These are phyloP conservation scores for Phycodurus eques DNA, from an alignment of 2,113 vertebrate species.

Conservation along the genomic window DNA sequence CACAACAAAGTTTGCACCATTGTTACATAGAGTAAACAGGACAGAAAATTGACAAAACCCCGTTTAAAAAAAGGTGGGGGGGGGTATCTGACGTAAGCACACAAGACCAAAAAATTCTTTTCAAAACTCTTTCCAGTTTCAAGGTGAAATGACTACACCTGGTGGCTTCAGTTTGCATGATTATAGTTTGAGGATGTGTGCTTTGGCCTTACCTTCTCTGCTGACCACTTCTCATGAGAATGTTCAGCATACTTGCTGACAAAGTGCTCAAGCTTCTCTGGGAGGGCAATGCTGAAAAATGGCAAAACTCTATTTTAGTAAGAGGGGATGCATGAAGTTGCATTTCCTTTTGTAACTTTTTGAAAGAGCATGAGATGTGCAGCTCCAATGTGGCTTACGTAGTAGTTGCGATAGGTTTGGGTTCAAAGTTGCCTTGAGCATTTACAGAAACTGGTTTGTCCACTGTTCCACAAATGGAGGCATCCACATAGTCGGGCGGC, in stretches of 20 bases:
- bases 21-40: too few species aligned
- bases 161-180: conserved; percentile 12
- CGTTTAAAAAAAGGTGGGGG: too few species aligned
- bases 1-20: too few species aligned
- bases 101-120: too few species aligned
- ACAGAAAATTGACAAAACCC: too few species aligned
- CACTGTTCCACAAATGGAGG: conserved; percentile 79
- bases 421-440: conserved; percentile 94
- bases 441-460: conserved; percentile 90
- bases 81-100: too few species aligned
- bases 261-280: conserved; percentile 92
- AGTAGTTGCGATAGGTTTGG: conserved; percentile 83
- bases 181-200: neutral
- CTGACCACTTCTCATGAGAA: conserved; percentile 93
- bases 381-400: conserved; percentile 49
- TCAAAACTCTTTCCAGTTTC: too few species aligned
- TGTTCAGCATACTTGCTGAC: conserved; percentile 94
- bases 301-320: conserved; percentile 23
- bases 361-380: neutral
- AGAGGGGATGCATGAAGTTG: neutral
- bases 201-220: conserved; percentile 86
- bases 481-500: conserved; percentile 93
- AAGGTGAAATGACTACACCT: too few species aligned
- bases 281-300: conserved; percentile 84
- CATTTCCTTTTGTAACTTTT: neutral